phyloP scores from a whole-genome alignment of 2,888 invertebrate genomes.

The Ceramica pisi region DNA sequence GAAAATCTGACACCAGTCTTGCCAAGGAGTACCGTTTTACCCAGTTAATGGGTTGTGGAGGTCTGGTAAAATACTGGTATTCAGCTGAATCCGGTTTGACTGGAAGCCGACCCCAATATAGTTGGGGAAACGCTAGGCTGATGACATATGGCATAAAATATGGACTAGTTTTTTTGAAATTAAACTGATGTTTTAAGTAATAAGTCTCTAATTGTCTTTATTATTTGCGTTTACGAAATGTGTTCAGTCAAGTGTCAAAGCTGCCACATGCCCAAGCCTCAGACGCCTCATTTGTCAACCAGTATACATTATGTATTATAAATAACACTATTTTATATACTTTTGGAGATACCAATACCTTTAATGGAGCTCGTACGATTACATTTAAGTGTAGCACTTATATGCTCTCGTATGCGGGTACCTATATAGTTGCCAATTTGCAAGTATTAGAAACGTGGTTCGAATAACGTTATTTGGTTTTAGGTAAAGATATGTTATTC shows the following conservation, averaged over 20 bases:
- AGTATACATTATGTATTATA: slow-evolving; percentile 49
- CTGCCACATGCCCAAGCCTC: slow-evolving; percentile 24
- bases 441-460: slow-evolving; percentile 33
- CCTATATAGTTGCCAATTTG: slow-evolving; percentile 37
- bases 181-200: background rate
- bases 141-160: no score
- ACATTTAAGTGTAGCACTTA: slow-evolving; percentile 38
- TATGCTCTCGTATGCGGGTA: slow-evolving; percentile 4
- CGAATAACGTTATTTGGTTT: slow-evolving; percentile 18
- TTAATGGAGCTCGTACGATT: slow-evolving; percentile 43
- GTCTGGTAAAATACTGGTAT: no score
- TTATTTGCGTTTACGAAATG: slow-evolving; percentile 17
- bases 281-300: slow-evolving; percentile 36
- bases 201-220: background rate
- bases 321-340: slow-evolving; percentile 45
- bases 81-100: no score
- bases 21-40: no score
- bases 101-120: no score
- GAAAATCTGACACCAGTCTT: no score
- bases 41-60: no score
- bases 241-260: slow-evolving; percentile 34
- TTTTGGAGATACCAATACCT: slow-evolving; percentile 32
- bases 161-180: background rate
- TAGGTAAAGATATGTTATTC: background rate
- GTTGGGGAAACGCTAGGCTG: no score